Conservation (phyloP, 2,888 invertebrate species). For the Melanostoma mellinum region DNA sequence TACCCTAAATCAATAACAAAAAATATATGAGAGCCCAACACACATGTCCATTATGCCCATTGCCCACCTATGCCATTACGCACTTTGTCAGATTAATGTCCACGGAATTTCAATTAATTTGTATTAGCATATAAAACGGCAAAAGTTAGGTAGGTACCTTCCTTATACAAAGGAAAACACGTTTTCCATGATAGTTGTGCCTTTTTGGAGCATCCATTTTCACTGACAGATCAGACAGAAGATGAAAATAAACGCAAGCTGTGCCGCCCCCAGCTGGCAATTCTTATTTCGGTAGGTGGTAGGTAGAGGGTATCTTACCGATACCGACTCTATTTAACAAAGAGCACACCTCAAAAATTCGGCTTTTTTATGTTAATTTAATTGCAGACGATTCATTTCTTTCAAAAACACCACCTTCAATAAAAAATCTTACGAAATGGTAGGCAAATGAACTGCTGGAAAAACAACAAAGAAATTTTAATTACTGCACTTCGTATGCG, state of each 20-base stretch:
- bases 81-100: conserved; percentile 72
- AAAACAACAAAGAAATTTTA: conserved; percentile 25
- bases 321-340: no score
- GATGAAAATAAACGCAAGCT: no score
- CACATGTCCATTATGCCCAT: conserved; percentile 26
- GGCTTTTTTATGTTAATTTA: no score
- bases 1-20: conserved; percentile 49
- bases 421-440: no score
- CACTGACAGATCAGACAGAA: no score
- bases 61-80: conserved; percentile 58
- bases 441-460: background rate
- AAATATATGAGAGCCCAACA: conserved; percentile 10
- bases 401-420: no score
- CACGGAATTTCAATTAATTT: conserved; percentile 54
- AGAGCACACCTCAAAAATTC: no score
- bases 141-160: conserved; percentile 4
- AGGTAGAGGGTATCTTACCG: no score
- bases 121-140: conserved; percentile 64
- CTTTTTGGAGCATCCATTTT: no score
- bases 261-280: no score
- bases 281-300: no score
- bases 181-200: background rate
- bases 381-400: no score
- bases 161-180: background rate
- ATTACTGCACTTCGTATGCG: background rate